phyloP scores from a whole-genome alignment of 2,888 invertebrate genomes.

The Amphipyra berbera region DNA sequence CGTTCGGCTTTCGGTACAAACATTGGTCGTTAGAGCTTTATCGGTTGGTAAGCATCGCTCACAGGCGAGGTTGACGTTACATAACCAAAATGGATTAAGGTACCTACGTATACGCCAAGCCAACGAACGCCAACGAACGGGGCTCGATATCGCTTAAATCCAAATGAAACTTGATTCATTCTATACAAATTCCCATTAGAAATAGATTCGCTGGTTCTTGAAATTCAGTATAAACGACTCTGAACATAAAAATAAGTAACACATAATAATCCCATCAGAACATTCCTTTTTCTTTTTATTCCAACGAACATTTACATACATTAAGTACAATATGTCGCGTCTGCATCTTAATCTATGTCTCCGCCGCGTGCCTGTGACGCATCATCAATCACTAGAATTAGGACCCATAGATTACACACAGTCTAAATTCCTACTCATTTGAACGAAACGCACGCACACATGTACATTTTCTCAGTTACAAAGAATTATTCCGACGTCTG shows the following conservation, averaged over 20 bases:
- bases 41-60: too few relatives aligned
- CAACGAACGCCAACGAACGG: too few relatives aligned
- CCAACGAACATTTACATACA: slow-evolving; percentile 9
- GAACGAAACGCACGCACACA: neutral
- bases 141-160: too few relatives aligned
- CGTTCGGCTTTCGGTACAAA: too few relatives aligned
- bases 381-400: slow-evolving; percentile 32
- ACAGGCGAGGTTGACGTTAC: too few relatives aligned
- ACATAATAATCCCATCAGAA: neutral
- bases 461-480: neutral
- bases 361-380: slow-evolving; percentile 14
- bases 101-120: too few relatives aligned
- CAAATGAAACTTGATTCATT: too few relatives aligned
- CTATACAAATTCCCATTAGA: neutral
- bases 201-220: neutral
- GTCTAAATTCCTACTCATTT: neutral
- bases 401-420: slow-evolving; percentile 6
- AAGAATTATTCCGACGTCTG: too few relatives aligned
- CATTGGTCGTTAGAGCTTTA: too few relatives aligned
- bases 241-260: neutral
- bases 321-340: slow-evolving; percentile 9
- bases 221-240: neutral
- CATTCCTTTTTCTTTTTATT: neutral
- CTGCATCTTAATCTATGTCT: slow-evolving; percentile 22
- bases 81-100: too few relatives aligned